Conservation (phyloP, 2,113 vertebrate species). For the Bombycilla garrulus region DNA sequence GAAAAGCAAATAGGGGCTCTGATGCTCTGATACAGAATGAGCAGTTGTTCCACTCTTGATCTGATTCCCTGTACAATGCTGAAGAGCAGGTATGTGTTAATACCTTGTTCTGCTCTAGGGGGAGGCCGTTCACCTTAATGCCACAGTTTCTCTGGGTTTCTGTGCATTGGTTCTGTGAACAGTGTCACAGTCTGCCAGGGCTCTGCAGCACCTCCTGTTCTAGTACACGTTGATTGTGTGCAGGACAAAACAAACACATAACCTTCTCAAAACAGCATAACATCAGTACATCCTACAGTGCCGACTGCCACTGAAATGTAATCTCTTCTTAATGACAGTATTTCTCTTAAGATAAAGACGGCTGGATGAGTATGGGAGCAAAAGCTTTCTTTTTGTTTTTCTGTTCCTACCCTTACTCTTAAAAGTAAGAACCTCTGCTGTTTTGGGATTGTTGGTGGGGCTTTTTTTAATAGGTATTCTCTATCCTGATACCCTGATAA, state of each 20-base stretch:
- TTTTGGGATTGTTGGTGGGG: background rate
- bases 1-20: background rate
- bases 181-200: background rate
- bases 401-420: background rate
- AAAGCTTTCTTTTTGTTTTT: background rate
- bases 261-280: background rate
- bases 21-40: background rate
- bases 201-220: background rate
- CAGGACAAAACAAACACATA: background rate
- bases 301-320: background rate
- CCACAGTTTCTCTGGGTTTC: background rate
- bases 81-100: background rate
- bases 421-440: background rate
- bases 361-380: background rate
- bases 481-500: background rate
- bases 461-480: background rate
- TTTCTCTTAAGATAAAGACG: background rate
- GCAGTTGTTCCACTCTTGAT: background rate
- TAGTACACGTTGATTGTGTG: background rate
- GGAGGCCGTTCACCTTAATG: background rate
- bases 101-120: background rate
- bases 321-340: background rate
- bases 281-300: background rate
- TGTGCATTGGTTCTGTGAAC: background rate
- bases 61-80: background rate